phyloP scores from a whole-genome alignment of 2,113 vertebrate species.

The Turnix velox region DNA sequence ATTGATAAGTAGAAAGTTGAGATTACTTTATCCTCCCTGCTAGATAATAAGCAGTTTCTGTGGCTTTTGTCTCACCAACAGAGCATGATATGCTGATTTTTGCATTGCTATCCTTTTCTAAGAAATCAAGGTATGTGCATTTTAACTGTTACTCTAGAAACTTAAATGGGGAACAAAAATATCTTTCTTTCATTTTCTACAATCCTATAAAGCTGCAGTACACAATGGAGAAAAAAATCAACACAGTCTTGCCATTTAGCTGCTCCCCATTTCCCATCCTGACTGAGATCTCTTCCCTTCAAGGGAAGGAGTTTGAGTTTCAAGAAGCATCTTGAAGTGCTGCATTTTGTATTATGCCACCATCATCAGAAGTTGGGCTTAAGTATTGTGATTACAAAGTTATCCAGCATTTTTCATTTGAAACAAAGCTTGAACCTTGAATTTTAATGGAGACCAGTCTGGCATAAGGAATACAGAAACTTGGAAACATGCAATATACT shows the following conservation, averaged over 20 bases:
- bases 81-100: background rate
- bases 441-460: background rate
- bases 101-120: background rate
- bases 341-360: background rate
- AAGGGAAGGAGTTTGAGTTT: background rate
- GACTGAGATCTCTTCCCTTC: background rate
- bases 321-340: fast-evolving
- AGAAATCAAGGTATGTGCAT: background rate
- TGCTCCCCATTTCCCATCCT: background rate
- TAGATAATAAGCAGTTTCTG: background rate
- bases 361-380: background rate
- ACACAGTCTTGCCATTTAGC: background rate
- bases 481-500: background rate
- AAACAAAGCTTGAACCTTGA: background rate
- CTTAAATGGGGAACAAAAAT: background rate
- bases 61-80: background rate
- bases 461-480: background rate
- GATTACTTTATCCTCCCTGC: background rate
- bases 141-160: background rate
- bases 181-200: background rate
- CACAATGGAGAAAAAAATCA: background rate
- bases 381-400: background rate
- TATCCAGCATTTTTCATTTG: background rate
- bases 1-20: background rate
- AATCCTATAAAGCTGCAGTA: background rate